Evolutionary conservation across 2,888 invertebrate genomes (phyloP), one percentile per base, ranked within the genome.

Genomic region (Exocentrus adspersus): DNA sequence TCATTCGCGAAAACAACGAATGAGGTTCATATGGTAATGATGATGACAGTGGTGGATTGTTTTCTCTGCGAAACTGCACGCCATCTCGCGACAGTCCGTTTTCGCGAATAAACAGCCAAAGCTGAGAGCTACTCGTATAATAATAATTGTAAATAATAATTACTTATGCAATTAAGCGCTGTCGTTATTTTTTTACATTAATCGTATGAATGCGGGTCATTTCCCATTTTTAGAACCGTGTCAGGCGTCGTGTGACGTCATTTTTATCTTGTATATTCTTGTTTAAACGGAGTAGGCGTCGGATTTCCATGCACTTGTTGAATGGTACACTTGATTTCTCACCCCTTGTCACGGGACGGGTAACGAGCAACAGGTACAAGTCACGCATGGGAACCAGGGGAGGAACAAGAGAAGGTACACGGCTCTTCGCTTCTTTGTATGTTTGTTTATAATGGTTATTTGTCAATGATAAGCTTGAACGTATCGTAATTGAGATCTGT

Each of bases 161-260:
- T 62, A 37, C 42, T 42, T 64, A 56, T 51, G 24, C 59, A 62
- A 67, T 67, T 67, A 67, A 53, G 12, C 19, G 37, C 50, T 32
- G 59, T 63, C 62, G 52, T n/a, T n/a, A n/a, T n/a, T n/a, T n/a
- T n/a, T 62, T 62, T 53, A 53, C 58, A 32, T 46, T 24, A 19
- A 45, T 21, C 4, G 53, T 41, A 14, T 20, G 2, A 19, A n/a
- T 12, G 20, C 58, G 64, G 66, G 66, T 71, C 71, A 71, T 62
- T 68, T 62, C 37, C 68, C 68, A 71, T 63, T 69, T 71, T 71
- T 71, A 69, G 71, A 69, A 66, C 58, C 54, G 16, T n/a, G 24
- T 45, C 63, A 62, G 58, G 53, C 52, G 59, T 58, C 48, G 42
- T 46, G 51, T 71, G 69, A 65, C 69, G 67, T 67, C 69, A 69